phyloP scores from a whole-genome alignment of 2,797 vertebrate species.

The Hapalemur alaotrensis region DNA sequence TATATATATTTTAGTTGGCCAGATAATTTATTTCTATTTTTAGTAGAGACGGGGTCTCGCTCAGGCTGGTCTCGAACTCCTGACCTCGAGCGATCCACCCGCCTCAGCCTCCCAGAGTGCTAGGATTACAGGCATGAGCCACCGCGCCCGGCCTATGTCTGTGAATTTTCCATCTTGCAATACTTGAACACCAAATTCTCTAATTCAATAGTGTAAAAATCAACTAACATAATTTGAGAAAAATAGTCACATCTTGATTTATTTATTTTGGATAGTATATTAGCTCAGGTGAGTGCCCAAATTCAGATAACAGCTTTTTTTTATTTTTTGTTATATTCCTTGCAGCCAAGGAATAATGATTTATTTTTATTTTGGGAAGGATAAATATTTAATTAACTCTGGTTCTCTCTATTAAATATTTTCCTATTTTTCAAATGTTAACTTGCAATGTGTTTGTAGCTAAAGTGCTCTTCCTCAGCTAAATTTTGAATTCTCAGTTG shows the following conservation, averaged over 20 bases:
- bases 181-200: neutral
- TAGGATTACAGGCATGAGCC: too few species aligned
- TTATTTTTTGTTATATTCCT: neutral
- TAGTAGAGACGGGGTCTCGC: too few species aligned
- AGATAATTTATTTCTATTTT: too few species aligned
- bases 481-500: conserved; percentile 15
- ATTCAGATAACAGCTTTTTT: neutral
- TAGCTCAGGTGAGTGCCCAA: neutral
- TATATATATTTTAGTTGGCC: too few species aligned
- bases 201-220: neutral
- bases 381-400: conserved; percentile 13
- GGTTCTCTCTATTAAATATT: neutral
- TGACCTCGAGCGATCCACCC: too few species aligned
- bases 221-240: neutral
- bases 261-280: neutral
- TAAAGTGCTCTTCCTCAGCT: neutral
- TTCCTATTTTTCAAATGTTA: neutral
- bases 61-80: too few species aligned
- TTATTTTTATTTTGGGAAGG: neutral
- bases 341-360: neutral
- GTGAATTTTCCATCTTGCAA: neutral
- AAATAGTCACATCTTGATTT: neutral
- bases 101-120: too few species aligned
- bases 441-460: neutral
- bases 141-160: too few species aligned